Conservation (phyloP, 2,797 vertebrate genomes). For the Sebastes hubbsi region DNA sequence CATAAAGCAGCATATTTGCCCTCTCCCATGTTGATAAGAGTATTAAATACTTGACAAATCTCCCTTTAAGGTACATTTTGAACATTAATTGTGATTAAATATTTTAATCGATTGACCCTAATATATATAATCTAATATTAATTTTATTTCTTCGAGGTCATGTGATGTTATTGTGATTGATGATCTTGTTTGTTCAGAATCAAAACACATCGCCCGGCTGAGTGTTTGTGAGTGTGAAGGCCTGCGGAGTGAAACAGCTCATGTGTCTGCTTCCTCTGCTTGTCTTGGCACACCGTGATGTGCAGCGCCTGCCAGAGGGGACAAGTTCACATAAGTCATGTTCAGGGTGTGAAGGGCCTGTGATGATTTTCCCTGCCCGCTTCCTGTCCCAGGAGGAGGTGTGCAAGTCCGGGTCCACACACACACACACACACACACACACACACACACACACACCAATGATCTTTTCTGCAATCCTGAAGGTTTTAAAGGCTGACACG, state of each 20-base stretch:
- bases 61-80: too few relatives aligned
- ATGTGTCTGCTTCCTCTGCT: slow-evolving; percentile 34
- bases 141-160: not conserved
- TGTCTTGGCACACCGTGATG: slow-evolving; percentile 44
- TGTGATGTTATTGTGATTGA: not conserved
- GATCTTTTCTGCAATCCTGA: slow-evolving; percentile 39
- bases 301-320: slow-evolving; percentile 5
- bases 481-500: not conserved
- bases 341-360: slow-evolving; percentile 50
- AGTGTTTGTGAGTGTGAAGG: not conserved
- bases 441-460: not conserved
- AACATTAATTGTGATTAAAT: too few relatives aligned
- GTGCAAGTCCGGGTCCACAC: not conserved
- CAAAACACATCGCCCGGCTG: not conserved
- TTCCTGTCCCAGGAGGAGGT: slow-evolving; percentile 47
- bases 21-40: too few relatives aligned
- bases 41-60: too few relatives aligned
- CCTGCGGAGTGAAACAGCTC: slow-evolving; percentile 7
- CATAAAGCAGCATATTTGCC: too few relatives aligned
- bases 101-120: too few relatives aligned
- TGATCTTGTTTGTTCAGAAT: slow-evolving; percentile 1
- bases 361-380: slow-evolving; percentile 40
- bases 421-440: not conserved
- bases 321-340: slow-evolving; percentile 48
- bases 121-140: too few relatives aligned